These are phyloP conservation scores for Australoheros scitulus DNA, from an alignment of 2,113 vertebrate species.

Conservation along the genomic window DNA sequence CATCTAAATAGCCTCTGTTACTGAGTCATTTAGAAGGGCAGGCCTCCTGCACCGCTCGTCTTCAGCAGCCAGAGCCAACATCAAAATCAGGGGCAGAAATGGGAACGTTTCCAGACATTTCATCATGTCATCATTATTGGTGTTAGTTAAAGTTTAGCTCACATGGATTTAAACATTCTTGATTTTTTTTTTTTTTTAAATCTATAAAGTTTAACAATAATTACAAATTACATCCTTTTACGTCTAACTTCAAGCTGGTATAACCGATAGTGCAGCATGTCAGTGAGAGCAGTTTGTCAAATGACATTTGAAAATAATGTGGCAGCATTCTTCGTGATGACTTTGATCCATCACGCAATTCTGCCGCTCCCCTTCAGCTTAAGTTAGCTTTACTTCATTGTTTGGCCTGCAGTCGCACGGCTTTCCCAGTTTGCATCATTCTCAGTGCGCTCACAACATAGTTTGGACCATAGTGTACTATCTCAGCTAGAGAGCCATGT, in stretches of 20 bases:
- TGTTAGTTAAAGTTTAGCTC: neutral
- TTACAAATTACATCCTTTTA: neutral
- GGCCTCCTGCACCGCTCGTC: neutral
- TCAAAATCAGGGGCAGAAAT: conserved; percentile 19
- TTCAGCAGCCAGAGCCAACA: neutral
- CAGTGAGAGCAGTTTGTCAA: neutral
- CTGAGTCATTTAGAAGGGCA: neutral
- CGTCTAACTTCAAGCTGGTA: neutral
- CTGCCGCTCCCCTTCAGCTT: neutral
- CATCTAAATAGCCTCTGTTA: conserved; percentile 17
- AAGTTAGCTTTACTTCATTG: neutral
- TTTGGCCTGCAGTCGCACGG: neutral
- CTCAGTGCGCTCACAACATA: neutral
- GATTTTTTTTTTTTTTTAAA: neutral
- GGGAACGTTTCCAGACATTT: conserved; percentile 2
- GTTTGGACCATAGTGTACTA: neutral
- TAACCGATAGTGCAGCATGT: neutral
- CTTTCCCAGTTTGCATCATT: neutral
- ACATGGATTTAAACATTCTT: neutral
- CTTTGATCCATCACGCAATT: neutral
- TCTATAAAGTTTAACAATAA: neutral
- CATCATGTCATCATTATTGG: neutral
- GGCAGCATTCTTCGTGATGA: neutral
- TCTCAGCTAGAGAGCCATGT: neutral
- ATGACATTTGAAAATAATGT: no score